Base-by-base conservation (phyloP, 2,797 vertebrate genomes). In the Trematomus bernacchii region DNA sequence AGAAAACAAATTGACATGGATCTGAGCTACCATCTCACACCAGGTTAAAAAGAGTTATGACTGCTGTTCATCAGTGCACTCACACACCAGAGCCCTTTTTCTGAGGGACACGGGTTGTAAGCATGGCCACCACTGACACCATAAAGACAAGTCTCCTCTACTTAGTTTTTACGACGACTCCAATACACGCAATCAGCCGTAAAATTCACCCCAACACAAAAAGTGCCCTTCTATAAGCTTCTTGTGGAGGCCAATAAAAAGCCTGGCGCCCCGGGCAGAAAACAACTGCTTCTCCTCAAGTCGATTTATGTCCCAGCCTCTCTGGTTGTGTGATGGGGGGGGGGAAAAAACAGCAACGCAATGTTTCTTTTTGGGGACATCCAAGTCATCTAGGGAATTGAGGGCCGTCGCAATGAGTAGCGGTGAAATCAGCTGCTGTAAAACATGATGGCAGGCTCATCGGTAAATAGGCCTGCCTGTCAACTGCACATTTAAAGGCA, bases 101-200 rank as follows among this genome's bases (percentile, higher is more conserved):
- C 66, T 61, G 67, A 63, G 47, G 27, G 66, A 60, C 79, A 59
- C 40, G 48, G 70, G 27, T 46, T n/a, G 60, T 73, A 52, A 73
- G 66, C 53, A 21, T 1, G 3, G 68, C 79, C 75, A 68, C 73
- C 76, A 1, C 59, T 67, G 74, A 87, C 79, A 79, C 82, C 48
- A 89, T 80, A 76, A 90, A 89, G 88, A 84, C 73, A 51, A 78
- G 76, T 80, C 74, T 79, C 75, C 74, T 77, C 85, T 71, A 85
- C 77, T 89, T 80, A 76, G 67, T 76, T 87, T 37, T 91, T 82
- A 91, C n/a, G 61, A 86, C 85, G 75, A 68, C 70, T 82, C 67
- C 76, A 33, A 79, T 73, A 74, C 79, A 71, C 57, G 72, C 82
- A 81, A 80, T 80, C 82, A 66, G 74, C 83, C 37, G 65, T 89